Conservation (phyloP, 2,888 invertebrate species). For the Caenorhabditis imperialis region DNA sequence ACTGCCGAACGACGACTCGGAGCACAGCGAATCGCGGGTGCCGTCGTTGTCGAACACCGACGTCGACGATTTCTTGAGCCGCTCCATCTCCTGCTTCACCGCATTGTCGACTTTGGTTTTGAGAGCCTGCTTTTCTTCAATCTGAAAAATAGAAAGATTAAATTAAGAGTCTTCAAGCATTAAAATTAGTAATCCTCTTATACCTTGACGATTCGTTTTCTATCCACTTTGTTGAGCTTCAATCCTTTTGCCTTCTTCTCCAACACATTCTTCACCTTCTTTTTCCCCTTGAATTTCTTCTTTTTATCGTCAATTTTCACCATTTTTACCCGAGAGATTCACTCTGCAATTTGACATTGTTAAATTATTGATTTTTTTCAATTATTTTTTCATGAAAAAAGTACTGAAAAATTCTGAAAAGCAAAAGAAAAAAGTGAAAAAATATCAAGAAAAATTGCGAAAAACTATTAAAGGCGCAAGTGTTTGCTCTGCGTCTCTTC, state of each 20-base stretch:
- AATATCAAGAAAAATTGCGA: conserved; percentile 12
- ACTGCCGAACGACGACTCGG: conserved; percentile 67
- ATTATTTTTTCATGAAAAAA: not conserved
- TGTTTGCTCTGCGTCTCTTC: conserved; percentile 13
- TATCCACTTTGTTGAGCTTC: conserved; percentile 63
- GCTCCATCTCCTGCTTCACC: conserved; percentile 59
- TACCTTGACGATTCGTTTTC: conserved; percentile 63
- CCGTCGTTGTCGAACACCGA: conserved; percentile 58
- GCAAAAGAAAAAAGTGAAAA: conserved; percentile 14
- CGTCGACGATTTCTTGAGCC: conserved; percentile 45
- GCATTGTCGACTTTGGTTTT: conserved; percentile 55
- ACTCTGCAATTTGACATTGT: conserved; percentile 1
- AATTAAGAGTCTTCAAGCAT: not conserved
- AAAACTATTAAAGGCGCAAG: conserved; percentile 41
- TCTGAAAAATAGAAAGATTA: conserved; percentile 25
- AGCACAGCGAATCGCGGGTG: conserved; percentile 58
- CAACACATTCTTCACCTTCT: conserved; percentile 64
- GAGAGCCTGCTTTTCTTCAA: conserved; percentile 56
- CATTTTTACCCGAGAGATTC: conserved; percentile 37
- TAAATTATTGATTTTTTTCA: not conserved
- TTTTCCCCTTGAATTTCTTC: conserved; percentile 58
- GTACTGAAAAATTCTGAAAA: conserved; percentile 1
- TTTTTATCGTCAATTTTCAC: conserved; percentile 42
- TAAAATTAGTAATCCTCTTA: not conserved
- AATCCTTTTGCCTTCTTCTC: conserved; percentile 68